Conservation (phyloP, 1,140 invertebrate species). For the Megathymus violae region DNA sequence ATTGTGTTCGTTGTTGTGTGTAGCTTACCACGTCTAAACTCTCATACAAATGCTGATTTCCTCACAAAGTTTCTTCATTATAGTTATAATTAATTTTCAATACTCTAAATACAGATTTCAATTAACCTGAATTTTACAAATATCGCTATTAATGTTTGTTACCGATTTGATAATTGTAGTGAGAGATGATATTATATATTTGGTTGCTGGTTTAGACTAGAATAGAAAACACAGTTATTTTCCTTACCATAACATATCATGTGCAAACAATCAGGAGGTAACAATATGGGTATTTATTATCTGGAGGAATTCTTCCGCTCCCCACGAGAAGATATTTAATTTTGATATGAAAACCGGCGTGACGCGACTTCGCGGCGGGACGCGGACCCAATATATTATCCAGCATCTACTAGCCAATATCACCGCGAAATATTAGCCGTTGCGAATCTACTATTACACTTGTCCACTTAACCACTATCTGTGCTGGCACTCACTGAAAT, state of each 20-base stretch:
- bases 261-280: constrained; percentile 29
- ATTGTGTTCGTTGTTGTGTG: no score
- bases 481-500: constrained; percentile 27
- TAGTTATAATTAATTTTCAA: no score
- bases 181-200: no score
- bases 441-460: constrained; percentile 68
- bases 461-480: constrained; percentile 50
- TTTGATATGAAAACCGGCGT: constrained; percentile 75
- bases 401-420: constrained; percentile 73
- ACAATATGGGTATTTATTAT: constrained; percentile 36
- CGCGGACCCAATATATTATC: constrained; percentile 70
- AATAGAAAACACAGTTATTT: constrained; percentile 1
- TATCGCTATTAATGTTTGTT: no score
- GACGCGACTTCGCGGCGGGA: constrained; percentile 52
- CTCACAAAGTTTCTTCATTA: no score
- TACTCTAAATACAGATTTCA: no score
- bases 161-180: no score
- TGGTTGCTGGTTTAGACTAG: no score
- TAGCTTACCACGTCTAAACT: no score
- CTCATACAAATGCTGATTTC: no score
- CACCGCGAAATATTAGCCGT: constrained; percentile 78
- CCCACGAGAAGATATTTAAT: constrained; percentile 71
- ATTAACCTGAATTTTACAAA: no score
- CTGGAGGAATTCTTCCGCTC: constrained; percentile 51
- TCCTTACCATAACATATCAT: constrained; percentile 20